Evolutionary conservation across 2,113 vertebrate genomes (phyloP).

Genomic region (Propithecus coquereli): DNA sequence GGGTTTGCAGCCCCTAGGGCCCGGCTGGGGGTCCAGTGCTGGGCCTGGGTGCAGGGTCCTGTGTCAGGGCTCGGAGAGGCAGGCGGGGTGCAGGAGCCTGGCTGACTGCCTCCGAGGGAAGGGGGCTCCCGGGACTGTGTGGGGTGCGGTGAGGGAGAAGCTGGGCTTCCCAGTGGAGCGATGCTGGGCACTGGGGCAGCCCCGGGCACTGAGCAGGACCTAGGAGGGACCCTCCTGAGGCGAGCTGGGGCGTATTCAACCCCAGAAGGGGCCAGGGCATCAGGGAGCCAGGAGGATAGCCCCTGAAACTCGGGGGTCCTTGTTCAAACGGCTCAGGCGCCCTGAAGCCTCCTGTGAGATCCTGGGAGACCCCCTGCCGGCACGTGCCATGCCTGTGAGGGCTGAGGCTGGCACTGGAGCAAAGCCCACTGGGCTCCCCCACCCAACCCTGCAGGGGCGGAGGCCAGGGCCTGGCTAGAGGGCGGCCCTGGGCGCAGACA

Average conservation of each 20-base stretch:
- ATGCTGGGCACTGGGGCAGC: too few species aligned
- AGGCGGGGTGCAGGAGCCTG: too few species aligned
- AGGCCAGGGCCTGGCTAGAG: not conserved
- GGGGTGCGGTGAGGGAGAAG: too few species aligned
- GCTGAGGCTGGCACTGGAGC: too few species aligned
- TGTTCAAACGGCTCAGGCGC: fast-evolving
- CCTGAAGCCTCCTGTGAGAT: not conserved
- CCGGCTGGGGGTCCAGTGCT: not conserved
- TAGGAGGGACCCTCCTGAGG: not conserved
- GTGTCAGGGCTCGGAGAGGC: not conserved
- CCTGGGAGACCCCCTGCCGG: too few species aligned
- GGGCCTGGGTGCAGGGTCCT: not conserved
- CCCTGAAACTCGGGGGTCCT: not conserved
- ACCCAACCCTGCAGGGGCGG: not conserved
- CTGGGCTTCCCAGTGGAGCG: not conserved
- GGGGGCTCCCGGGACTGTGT: not conserved
- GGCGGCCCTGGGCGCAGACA: not conserved
- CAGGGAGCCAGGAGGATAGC: not conserved
- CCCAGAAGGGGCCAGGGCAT: not conserved
- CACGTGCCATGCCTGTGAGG: too few species aligned
- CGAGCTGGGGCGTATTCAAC: not conserved
- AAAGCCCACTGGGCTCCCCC: too few species aligned
- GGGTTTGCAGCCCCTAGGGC: not conserved
- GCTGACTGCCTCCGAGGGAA: not conserved
- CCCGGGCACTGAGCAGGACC: not conserved